Conservation (phyloP, 2,797 vertebrate genomes). For the Geotrypetes seraphini region DNA sequence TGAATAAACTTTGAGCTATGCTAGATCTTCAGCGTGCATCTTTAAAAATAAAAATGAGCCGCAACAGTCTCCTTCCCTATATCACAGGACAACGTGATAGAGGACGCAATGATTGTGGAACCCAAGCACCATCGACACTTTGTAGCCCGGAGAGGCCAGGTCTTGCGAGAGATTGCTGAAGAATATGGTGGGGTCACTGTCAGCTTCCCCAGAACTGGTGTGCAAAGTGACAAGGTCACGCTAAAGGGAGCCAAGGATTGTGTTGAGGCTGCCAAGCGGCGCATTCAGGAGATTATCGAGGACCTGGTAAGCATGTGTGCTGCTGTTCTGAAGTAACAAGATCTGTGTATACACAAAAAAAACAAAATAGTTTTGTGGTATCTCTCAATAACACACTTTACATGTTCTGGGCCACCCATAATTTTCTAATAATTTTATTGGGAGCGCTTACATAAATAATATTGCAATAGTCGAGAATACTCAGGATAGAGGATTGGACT, state of each 20-base stretch:
- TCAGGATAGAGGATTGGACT: no score
- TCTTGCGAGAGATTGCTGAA: constrained; percentile 63
- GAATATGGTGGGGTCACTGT: constrained; percentile 70
- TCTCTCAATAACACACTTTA: no score
- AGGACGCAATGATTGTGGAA: constrained; percentile 65
- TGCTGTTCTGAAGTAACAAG: background rate
- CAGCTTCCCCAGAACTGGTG: constrained; percentile 64
- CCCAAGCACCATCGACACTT: constrained; percentile 64
- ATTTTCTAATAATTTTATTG: no score
- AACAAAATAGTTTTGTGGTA: no score
- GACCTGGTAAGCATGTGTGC: constrained; percentile 47
- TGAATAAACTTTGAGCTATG: no score
- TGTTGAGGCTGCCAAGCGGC: constrained; percentile 62
- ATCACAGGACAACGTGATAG: constrained; percentile 62
- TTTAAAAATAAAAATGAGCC: background rate
- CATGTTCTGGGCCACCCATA: no score
- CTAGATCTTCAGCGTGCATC: background rate
- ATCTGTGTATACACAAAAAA: no score
- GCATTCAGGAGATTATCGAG: constrained; percentile 64
- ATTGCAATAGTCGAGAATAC: no score
- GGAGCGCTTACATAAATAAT: no score
- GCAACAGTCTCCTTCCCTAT: background rate
- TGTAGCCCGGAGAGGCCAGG: constrained; percentile 60
- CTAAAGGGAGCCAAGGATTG: constrained; percentile 73
- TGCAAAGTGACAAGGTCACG: constrained; percentile 57